Evolutionary conservation across 2,888 invertebrate species (phyloP).

Genomic region (Mythimna vitellina): DNA sequence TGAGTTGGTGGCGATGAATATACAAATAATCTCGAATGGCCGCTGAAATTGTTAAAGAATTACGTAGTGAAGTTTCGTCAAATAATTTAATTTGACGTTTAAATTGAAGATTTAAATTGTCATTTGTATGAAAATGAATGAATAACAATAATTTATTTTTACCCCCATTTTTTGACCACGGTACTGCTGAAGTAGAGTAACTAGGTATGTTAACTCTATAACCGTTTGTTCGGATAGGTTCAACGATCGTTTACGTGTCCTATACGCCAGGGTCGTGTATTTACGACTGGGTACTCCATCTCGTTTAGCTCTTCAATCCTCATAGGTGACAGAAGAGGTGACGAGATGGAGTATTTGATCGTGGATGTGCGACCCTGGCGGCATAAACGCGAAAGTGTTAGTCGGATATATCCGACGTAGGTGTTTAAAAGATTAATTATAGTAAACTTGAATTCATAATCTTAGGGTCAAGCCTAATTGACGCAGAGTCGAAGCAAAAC

Average conservation of each 20-base stretch:
- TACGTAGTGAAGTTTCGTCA: not conserved
- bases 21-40: not conserved
- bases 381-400: too few relatives aligned
- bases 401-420: too few relatives aligned
- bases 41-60: not conserved
- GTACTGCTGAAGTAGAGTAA: not conserved
- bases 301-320: too few relatives aligned
- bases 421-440: not conserved
- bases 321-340: too few relatives aligned
- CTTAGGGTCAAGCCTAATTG: not conserved
- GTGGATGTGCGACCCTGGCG: too few relatives aligned
- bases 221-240: too few relatives aligned
- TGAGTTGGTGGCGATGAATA: too few relatives aligned
- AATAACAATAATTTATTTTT: not conserved
- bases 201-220: too few relatives aligned
- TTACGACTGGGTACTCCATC: too few relatives aligned
- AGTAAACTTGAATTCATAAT: slow-evolving; percentile 8
- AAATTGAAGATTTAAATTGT: not conserved
- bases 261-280: too few relatives aligned
- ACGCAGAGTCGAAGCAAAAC: not conserved
- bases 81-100: not conserved
- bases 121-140: slow-evolving; percentile 4
- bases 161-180: not conserved
- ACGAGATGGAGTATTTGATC: too few relatives aligned
- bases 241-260: too few relatives aligned